Base-by-base conservation (phyloP, 2,888 invertebrate genomes). In the Melieria picta region DNA sequence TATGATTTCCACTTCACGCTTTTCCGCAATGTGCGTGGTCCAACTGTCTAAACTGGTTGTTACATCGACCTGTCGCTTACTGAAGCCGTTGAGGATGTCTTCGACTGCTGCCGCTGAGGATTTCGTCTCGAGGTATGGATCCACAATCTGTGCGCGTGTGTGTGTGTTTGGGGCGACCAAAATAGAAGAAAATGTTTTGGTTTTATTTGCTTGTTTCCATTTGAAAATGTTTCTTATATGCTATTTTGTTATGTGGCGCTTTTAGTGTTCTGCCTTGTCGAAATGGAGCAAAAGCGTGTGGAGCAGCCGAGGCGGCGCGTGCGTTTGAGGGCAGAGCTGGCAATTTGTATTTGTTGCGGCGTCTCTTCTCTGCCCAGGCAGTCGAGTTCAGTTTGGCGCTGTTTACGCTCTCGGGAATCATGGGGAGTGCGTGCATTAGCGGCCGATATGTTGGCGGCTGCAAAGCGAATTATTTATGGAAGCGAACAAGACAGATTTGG, bases 21-120 rank as follows among this genome's bases (percentile, higher is more conserved):
- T 88, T 83, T 91, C 90, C 71, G 89, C 89, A 75, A 93, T 89
- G 75, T 89, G 90, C 73, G 90, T 90, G 81, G 91, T 91, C 90
- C 92, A 93, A 82, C 90, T 90, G 83, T 93, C 91, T 90, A 93
- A 92, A 82, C 90, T 90, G 77, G 91, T 90, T 75, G 91, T 91
- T 77, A 93, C 88, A 79, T 89, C 88, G 79, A 91, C 86, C 85
- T 92, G 91, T 75, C 91, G 88, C 85, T 89, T 89, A 77, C 90
- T 89, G 80, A 93, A 90, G 78, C 90, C 89, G 80, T 92, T 91
- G 84, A 93, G 87, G 79, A 92, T 89, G 72, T 91, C 90, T 85
- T 92, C 90, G 77, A 93, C 91, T 86, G 91, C 91, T 79, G 89
- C 85, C 82, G 90, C 88, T 76, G 93, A 91, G 82, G 90, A 89